Evolutionary conservation across 2,113 vertebrate species (phyloP).

Genomic region (Malurus elegans): DNA sequence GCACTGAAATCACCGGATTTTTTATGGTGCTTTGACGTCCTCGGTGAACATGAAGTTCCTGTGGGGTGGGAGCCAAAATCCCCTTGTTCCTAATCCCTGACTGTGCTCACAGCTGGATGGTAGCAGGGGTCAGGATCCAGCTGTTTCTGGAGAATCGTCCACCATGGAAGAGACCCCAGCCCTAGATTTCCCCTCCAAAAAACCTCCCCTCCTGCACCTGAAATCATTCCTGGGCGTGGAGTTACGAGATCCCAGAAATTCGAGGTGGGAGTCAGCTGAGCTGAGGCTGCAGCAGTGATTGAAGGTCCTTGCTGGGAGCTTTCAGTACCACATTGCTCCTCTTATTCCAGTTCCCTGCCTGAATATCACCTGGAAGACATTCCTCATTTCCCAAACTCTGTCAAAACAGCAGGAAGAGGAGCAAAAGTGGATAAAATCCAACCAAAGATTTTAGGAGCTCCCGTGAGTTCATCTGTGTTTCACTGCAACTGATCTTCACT

Average conservation of each 20-base stretch:
- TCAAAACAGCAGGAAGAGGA: background rate
- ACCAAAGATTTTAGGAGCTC: background rate
- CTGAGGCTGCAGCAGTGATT: rapidly evolving
- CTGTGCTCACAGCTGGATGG: background rate
- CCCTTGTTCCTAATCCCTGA: rapidly evolving
- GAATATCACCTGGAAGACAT: rapidly evolving
- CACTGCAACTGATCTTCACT: background rate
- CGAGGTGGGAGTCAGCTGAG: background rate
- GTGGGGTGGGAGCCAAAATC: background rate
- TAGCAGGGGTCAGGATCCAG: background rate
- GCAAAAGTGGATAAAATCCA: rapidly evolving
- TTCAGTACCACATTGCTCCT: rapidly evolving
- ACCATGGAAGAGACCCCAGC: background rate
- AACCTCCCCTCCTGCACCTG: background rate
- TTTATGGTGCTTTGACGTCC: background rate
- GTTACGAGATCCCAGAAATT: background rate
- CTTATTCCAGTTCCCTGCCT: background rate
- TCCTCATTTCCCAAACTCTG: background rate
- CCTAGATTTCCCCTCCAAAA: background rate
- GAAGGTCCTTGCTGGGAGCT: background rate
- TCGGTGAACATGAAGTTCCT: rapidly evolving
- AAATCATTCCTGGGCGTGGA: background rate
- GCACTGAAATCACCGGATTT: background rate
- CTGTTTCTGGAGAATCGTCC: background rate
- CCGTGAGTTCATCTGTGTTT: background rate